These are phyloP conservation scores for Chlamydotis undulata DNA, from an alignment of 2,113 vertebrate genomes.

Conservation along the genomic window DNA sequence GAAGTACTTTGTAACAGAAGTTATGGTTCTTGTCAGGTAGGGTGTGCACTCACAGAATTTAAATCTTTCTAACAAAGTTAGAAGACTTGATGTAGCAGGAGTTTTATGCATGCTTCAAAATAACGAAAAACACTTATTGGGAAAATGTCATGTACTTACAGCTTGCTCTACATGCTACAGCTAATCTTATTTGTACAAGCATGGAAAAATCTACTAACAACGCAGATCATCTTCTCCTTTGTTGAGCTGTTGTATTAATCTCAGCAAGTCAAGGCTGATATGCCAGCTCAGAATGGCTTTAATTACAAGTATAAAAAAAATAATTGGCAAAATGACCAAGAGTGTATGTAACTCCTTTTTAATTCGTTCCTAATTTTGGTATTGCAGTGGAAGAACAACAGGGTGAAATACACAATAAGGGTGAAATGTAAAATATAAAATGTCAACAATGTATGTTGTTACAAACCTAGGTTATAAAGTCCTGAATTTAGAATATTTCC, in stretches of 20 bases:
- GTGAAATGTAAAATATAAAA: background rate
- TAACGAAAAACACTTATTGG: slow-evolving; percentile 61
- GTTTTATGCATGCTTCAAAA: slow-evolving; percentile 42
- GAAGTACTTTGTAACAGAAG: background rate
- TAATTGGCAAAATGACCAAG: slow-evolving; percentile 5
- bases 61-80: background rate
- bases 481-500: background rate
- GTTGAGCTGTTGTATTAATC: slow-evolving; percentile 47
- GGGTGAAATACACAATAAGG: background rate
- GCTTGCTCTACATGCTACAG: slow-evolving; percentile 32
- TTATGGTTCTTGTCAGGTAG: background rate
- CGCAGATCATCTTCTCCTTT: slow-evolving; percentile 1
- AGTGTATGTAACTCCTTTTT: background rate
- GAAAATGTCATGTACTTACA: slow-evolving; percentile 53
- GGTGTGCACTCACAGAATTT: background rate
- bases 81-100: background rate
- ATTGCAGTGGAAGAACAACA: background rate
- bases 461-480: background rate
- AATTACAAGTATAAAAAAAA: slow-evolving; percentile 36
- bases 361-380: background rate
- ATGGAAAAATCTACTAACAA: slow-evolving; percentile 46
- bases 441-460: background rate
- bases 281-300: slow-evolving; percentile 33
- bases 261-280: slow-evolving; percentile 6
- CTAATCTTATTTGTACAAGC: slow-evolving; percentile 64